Percentiles rank a stretch among this genome's conserved stretches.
These are phyloP conservation scores for Caenorhabditis sp. DNA, from an alignment of 2,888 invertebrate genomes.

Conservation along the genomic window DNA sequence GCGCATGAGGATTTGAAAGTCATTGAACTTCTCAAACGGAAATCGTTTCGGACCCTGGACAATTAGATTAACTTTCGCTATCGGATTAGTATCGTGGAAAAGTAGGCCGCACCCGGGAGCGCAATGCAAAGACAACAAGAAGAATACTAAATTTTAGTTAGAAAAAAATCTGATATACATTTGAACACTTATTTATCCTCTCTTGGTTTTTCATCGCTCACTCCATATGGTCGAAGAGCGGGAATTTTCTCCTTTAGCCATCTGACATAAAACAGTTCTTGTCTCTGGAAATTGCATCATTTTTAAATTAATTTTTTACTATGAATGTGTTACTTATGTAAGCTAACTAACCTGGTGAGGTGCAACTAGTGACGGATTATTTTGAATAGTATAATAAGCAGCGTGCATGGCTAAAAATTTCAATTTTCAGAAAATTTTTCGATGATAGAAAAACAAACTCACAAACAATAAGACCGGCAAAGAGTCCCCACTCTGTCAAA, in stretches of 20 bases:
- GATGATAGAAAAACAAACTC: conserved; percentile 21
- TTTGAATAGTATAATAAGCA: conserved; percentile 66
- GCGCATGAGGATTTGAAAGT: not conserved
- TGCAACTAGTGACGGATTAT: conserved; percentile 56
- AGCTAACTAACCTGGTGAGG: conserved; percentile 32
- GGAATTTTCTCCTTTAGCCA: conserved; percentile 64
- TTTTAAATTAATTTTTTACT: not conserved
- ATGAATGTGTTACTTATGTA: not conserved
- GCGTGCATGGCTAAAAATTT: conserved; percentile 59
- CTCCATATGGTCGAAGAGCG: conserved; percentile 54
- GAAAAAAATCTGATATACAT: not conserved
- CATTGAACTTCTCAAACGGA: not conserved
- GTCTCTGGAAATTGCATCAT: conserved; percentile 38
- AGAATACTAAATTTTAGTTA: not conserved
- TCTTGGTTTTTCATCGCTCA: conserved; percentile 43
- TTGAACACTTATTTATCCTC: conserved; percentile 10
- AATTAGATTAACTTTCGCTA: not conserved
- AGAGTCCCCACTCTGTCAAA: conserved; percentile 44
- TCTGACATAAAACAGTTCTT: conserved; percentile 64
- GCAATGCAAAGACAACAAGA: not conserved
- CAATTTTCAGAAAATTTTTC: not conserved
- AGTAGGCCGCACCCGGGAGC: not conserved
- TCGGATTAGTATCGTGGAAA: not conserved
- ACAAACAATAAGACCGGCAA: conserved; percentile 55
- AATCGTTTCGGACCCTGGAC: not conserved